Conservation (phyloP, 2,797 vertebrate genomes). For the Anableps anableps region DNA sequence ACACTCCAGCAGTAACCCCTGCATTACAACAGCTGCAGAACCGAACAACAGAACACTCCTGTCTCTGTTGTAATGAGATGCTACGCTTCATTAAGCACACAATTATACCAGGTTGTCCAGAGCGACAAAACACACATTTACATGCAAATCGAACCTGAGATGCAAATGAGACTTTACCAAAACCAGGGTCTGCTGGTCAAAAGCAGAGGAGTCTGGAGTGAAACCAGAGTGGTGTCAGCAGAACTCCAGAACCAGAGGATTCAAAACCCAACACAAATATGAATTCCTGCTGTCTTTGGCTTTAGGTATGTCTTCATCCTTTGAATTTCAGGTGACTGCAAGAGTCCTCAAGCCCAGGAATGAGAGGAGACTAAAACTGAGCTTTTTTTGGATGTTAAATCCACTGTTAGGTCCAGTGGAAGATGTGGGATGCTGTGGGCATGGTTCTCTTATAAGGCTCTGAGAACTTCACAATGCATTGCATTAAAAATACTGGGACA, state of each 20-base stretch:
- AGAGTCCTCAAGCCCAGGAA: not conserved
- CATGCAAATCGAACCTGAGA: constrained; percentile 8
- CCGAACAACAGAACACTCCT: constrained; percentile 2
- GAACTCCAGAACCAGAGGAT: not conserved
- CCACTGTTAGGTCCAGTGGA: not conserved
- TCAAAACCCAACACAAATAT: not conserved
- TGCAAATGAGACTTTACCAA: not conserved
- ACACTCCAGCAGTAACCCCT: constrained; percentile 2
- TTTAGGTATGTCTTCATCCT: not conserved
- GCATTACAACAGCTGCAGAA: constrained; percentile 7
- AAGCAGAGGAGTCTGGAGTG: not conserved
- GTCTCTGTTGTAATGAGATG: constrained; percentile 21
- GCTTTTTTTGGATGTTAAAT: not conserved
- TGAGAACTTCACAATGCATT: too few relatives aligned
- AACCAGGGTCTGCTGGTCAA: not conserved
- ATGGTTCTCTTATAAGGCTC: not conserved
- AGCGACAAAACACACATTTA: constrained; percentile 19
- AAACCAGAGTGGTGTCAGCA: not conserved
- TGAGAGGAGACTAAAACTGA: not conserved
- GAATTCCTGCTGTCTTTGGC: not conserved
- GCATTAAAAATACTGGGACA: not conserved
- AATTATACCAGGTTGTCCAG: constrained; percentile 29
- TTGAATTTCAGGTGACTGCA: not conserved
- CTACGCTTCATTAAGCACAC: constrained; percentile 20
- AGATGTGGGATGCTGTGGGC: not conserved